These are phyloP conservation scores for Coracopsis vasa DNA, from an alignment of 2,113 vertebrate genomes.

Conservation along the genomic window DNA sequence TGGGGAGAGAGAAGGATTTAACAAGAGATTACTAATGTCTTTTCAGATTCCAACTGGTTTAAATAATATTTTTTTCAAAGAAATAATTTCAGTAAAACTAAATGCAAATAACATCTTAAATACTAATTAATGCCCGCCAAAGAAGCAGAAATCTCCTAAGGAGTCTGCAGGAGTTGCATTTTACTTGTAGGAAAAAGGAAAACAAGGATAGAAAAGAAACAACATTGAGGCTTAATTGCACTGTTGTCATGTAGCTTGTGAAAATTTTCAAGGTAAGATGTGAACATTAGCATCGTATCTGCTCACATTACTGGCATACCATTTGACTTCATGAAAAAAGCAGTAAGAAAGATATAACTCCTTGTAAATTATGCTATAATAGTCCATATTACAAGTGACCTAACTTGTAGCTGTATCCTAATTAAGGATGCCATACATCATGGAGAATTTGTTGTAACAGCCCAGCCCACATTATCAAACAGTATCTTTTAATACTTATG, in stretches of 20 bases:
- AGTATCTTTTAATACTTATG: rapidly evolving
- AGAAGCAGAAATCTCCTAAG: not conserved
- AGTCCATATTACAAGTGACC: not conserved
- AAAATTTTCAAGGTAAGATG: not conserved
- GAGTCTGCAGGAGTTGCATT: not conserved
- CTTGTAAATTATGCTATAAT: not conserved
- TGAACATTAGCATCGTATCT: not conserved
- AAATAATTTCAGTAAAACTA: not conserved
- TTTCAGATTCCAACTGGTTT: not conserved
- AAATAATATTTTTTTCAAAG: not conserved
- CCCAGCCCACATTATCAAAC: not conserved
- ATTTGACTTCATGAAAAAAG: not conserved
- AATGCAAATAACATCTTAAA: not conserved
- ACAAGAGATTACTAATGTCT: not conserved
- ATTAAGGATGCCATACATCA: not conserved
- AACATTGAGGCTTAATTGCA: not conserved
- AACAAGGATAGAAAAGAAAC: not conserved
- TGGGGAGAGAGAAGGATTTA: not conserved
- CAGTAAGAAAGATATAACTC: not conserved
- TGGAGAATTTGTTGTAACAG: not conserved
- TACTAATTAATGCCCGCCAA: not conserved
- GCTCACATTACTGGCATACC: rapidly evolving
- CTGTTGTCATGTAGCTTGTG: not conserved
- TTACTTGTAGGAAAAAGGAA: not conserved
- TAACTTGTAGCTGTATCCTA: not conserved